Evolutionary conservation across 35 echinoderm and acorn worm species (phyloP), one percentile per base, ranked within the genome.

Genomic region (Apostichopus californicus): DNA sequence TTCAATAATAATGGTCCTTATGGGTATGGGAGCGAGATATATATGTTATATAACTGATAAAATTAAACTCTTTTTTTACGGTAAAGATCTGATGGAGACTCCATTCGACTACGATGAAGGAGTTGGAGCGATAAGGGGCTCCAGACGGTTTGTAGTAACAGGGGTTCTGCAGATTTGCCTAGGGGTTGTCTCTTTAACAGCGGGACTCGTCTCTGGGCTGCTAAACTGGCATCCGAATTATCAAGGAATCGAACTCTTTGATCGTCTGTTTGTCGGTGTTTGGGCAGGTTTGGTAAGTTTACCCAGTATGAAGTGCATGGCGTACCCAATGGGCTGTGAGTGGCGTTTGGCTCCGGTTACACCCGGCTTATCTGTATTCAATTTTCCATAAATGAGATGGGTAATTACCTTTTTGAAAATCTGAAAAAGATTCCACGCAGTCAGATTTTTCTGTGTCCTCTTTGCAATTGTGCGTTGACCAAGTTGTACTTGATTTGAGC

Each of bases 251-350:
- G 75, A 77, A 24, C 75, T 77, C 9, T 77, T 77, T 20, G 75
- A 77, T 77, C 75, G 75, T 9, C 75, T 77, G 9, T 77, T 77
- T 18, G 75, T 9, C 75, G 75, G 75, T 77, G 75, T 77, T 77
- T 77, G 75, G 75, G 17, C 17, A 77, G 75, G 75, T 77, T 77
- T 77, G 75, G 75, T 77, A 77, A 77, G 75, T 77, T 18, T 77
- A 77, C 34, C 3, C 34, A 46, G 34, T 46, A 46, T 46, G 3
- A 46, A 46, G 2, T 46, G 34, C 3, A 46, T 46, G 34, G 0
- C 34, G 34, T 46, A 46, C 34, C 34, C 2, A 46, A 2, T 46
- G 34, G 34, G 34, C 34, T 46, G 34, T 46, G 2, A 46, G 34
- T 46, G 34, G 34, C 3, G 34, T 46, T 46, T 46, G 34, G 34